Base-by-base conservation (phyloP, 2,888 invertebrate species). In the Mesorhabditis sp. region DNA sequence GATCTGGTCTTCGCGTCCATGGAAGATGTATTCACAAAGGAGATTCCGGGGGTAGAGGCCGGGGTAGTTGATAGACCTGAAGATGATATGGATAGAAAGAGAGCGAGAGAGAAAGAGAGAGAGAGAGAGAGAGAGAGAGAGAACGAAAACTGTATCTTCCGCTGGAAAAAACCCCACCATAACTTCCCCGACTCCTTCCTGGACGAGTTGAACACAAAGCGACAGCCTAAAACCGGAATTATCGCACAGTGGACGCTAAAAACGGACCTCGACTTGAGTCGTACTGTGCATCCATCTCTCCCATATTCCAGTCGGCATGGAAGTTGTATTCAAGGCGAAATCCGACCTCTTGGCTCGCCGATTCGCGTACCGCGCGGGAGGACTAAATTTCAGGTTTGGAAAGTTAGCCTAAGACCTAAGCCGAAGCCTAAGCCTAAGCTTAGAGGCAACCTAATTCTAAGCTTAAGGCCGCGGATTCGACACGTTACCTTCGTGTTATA, bases 11-110 rank as follows among this genome's bases (percentile, higher is more conserved):
- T 79, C 76, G 4, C 66, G 44, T 5, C 93, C 94, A 85, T 93
- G 90, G 86, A 94, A 94, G 87, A 92, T 93, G 87, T 93, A 94
- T 87, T 93, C 92, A 86, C 94, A 94, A 86, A 93, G 92, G 0
- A 93, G 92, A 86, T 93, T 91, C 41, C 94, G 69, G 0, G 94
- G 93, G 87, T 94, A 94, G 70, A 91, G 90, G 15, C 94, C 94
- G 0, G 94, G 94, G 85, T 92, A 94, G 87, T 94, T 78, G 4
- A 78, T 71, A 4, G 76, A 77, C 76, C 28, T 28, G 28, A 28
- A 28, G 2, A 1, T 28, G 28, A 28, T 1, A 28, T n/a, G n/a
- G 28, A 28, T 28, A 28, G 28, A 28, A 2, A 28, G 28, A 28
- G 28, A 28, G 28, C 1, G 28, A 28, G 28, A 28, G 28, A 28